These are phyloP conservation scores for Tragelaphus imberbis DNA, from an alignment of 2,113 vertebrate species.

Conservation along the genomic window DNA sequence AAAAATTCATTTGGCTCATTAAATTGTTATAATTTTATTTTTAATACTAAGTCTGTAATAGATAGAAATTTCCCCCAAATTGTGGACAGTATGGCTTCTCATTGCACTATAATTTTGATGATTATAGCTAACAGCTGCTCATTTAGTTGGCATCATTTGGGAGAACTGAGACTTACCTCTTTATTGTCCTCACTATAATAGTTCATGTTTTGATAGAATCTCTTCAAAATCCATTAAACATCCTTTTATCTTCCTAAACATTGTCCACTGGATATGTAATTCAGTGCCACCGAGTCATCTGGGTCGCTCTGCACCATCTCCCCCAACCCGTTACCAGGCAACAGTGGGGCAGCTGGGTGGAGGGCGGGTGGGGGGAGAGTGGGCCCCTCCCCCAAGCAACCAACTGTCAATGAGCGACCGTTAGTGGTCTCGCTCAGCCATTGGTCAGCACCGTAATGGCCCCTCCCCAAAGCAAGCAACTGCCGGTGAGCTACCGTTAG, in stretches of 20 bases:
- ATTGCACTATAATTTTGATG: slow-evolving; percentile 16
- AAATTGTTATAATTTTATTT: slow-evolving; percentile 44
- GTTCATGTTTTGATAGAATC: background rate
- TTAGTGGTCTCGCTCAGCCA: background rate
- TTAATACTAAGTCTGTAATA: slow-evolving; percentile 26
- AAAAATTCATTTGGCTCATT: background rate
- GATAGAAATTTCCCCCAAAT: slow-evolving; percentile 26
- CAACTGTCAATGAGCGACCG: background rate
- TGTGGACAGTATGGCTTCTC: background rate
- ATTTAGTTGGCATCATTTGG: background rate
- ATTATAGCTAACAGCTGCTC: background rate
- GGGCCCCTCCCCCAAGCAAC: background rate
- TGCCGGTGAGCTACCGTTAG: background rate
- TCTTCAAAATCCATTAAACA: background rate
- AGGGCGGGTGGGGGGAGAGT: no score
- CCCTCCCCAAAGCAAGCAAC: background rate
- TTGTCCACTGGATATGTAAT: background rate
- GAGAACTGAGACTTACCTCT: background rate
- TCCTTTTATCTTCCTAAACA: background rate
- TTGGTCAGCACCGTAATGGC: background rate
- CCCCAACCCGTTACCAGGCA: background rate
- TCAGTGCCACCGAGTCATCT: background rate
- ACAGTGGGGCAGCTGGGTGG: background rate
- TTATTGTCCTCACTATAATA: background rate
- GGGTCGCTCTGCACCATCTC: background rate